Evolutionary conservation across 2,888 invertebrate species (phyloP).

Genomic region (Allolobophora icterica): DNA sequence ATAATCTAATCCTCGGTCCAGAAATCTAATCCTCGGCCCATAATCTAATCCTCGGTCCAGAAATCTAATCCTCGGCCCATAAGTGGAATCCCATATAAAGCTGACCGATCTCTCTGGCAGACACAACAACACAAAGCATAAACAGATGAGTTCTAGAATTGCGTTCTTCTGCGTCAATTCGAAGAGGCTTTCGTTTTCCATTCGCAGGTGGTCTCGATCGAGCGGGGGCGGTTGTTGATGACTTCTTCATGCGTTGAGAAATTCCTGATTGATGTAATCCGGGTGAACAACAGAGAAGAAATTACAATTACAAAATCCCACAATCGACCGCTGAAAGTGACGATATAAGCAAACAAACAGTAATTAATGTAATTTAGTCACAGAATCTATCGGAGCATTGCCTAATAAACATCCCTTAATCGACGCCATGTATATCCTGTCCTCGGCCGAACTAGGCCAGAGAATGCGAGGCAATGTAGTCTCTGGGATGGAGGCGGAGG

Average conservation of each 20-base stretch:
- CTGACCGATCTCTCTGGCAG: background rate
- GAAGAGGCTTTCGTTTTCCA: background rate
- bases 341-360: background rate
- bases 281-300: background rate
- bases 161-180: background rate
- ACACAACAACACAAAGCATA: background rate
- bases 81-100: background rate
- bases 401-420: background rate
- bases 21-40: too few species aligned
- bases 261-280: background rate
- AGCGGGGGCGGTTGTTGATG: background rate
- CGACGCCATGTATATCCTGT: background rate
- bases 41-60: too few species aligned
- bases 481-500: background rate
- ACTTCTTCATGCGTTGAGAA: background rate
- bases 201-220: background rate
- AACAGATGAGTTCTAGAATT: background rate
- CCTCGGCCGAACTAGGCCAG: background rate
- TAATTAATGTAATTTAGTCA: background rate
- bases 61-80: too few species aligned
- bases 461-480: background rate
- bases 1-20: too few species aligned
- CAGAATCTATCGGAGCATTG: background rate
- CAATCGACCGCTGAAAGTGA: background rate
- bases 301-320: background rate